phyloP scores from a whole-genome alignment of 2,888 invertebrate species.

The Platerodrilus igneus region DNA sequence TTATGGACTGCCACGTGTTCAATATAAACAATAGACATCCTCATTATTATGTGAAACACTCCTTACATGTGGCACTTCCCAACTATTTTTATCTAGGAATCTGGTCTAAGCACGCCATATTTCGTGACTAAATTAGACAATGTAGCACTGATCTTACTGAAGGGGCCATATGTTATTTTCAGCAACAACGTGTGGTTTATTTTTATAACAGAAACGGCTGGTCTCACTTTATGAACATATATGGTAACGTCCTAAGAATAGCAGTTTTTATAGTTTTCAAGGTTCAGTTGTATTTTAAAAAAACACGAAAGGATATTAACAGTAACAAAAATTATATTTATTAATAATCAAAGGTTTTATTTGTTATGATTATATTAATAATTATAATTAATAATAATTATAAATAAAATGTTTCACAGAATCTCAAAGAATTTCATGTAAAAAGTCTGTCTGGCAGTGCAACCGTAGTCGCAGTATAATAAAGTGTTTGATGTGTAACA shows the following conservation, averaged over 20 bases:
- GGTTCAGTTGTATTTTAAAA: no score
- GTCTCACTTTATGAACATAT: conserved; percentile 15
- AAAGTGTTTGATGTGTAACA: conserved; percentile 25
- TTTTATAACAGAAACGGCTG: conserved; percentile 10
- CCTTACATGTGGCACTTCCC: conserved; percentile 3
- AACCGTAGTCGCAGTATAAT: conserved; percentile 30
- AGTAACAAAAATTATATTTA: conserved; percentile 32
- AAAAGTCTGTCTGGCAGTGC: conserved; percentile 37
- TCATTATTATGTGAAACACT: no score
- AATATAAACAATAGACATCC: no score
- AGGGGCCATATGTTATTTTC: conserved; percentile 15
- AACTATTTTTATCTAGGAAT: conserved; percentile 16
- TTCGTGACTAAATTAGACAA: conserved; percentile 14
- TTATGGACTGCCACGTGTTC: no score
- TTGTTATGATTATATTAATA: conserved; percentile 34
- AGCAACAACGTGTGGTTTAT: conserved; percentile 9
- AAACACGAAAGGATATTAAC: conserved; percentile 23
- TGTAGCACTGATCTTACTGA: conserved; percentile 10
- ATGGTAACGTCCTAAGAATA: conserved; percentile 14
- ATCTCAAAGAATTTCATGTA: conserved; percentile 18
- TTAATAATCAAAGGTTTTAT: conserved; percentile 36
- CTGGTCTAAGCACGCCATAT: conserved; percentile 13
- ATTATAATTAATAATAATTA: conserved; percentile 34
- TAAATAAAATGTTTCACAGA: conserved; percentile 31
- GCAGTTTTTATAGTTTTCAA: no score